Evolutionary conservation across 2,797 vertebrate species (phyloP).

Genomic region (Pachyuromys duprasi): DNA sequence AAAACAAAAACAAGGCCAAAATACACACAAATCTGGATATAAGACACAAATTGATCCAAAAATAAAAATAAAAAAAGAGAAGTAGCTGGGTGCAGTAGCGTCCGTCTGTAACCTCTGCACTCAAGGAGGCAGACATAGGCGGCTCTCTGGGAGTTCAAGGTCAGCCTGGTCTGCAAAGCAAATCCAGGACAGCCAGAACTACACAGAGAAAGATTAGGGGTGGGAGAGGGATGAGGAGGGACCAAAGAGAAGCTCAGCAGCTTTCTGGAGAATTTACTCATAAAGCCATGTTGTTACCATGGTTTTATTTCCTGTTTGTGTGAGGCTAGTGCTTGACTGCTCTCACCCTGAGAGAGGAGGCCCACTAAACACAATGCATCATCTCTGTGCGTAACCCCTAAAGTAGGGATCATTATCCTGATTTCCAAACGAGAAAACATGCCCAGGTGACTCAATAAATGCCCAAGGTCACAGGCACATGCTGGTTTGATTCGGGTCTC

Average conservation of each 20-base stretch:
- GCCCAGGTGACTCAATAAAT: neutral
- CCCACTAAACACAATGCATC: neutral
- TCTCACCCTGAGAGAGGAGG: neutral
- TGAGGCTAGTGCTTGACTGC: too few species aligned
- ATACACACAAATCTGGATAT: neutral
- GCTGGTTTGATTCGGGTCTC: neutral
- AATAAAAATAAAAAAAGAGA: neutral
- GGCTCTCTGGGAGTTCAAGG: too few species aligned
- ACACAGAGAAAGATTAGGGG: too few species aligned
- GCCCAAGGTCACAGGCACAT: neutral
- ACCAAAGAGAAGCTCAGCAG: neutral
- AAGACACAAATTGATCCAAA: neutral
- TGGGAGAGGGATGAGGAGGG: too few species aligned
- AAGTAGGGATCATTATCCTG: neutral
- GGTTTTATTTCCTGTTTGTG: neutral
- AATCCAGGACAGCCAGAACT: too few species aligned
- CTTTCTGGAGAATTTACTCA: neutral
- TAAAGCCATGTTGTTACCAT: neutral
- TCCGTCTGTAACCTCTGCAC: too few species aligned
- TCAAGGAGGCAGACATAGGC: too few species aligned
- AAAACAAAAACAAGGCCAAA: neutral
- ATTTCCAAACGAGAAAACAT: constrained; percentile 29
- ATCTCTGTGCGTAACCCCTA: neutral
- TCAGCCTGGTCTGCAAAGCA: too few species aligned
- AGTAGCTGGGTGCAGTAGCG: too few species aligned